Base-by-base conservation (phyloP, 2,888 invertebrate genomes). In the Strigamia crassipes region DNA sequence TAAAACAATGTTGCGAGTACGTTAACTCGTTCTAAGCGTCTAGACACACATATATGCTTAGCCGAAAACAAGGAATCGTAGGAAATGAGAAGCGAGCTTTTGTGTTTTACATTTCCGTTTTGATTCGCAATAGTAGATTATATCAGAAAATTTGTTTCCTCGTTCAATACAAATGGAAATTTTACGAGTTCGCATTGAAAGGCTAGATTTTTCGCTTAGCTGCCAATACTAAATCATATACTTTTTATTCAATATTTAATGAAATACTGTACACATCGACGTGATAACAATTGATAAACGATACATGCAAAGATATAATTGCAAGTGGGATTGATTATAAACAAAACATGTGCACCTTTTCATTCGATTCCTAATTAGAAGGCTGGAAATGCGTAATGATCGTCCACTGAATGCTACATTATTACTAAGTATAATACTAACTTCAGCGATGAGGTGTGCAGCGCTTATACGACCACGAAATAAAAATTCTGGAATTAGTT, bases 51-150 rank as follows among this genome's bases (percentile, higher is more conserved):
- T 15, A 13, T 56, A 18, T n/a, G 18, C 56, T 56, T 56, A 18
- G 18, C n/a, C 9, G 9, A 56, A 18, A 56, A 18, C 18, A 13
- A 46, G 15, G 46, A 12, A 46, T 56, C n/a, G 18, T 18, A 56
- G 9, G n/a, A 56, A 56, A n/a, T 21, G 21, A 56, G 6, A 18
- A n/a, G n/a, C 56, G n/a, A 56, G 56, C 18, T 56, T 56, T 56
- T 56, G 51, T 51, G 56, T 56, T 56, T 21, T 9, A 18, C n/a
- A 56, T 56, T 56, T 56, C 56, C 56, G 56, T 56, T 56, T 56
- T 56, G 56, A 56, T 56, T 56, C 56, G 56, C 18, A 56, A 56
- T 56, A 56, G 56, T 56, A 56, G 56, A 56, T 56, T 18, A 56
- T 18, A 56, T 56, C 56, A 18, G 46, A 56, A 18, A 18, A 56